These are phyloP conservation scores for Gymnarchus niloticus DNA, from an alignment of 2,113 vertebrate species.

Conservation along the genomic window DNA sequence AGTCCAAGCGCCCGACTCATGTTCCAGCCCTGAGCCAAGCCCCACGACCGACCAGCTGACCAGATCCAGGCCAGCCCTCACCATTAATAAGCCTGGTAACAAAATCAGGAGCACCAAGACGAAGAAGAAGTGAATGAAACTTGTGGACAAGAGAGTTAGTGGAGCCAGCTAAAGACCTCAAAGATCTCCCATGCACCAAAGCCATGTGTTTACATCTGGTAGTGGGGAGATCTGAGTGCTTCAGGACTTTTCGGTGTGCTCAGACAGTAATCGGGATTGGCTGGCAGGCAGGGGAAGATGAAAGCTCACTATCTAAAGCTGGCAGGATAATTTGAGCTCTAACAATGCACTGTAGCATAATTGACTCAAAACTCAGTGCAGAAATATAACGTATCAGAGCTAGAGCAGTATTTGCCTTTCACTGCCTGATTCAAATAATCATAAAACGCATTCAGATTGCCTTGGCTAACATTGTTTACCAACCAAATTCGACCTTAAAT, in stretches of 20 bases:
- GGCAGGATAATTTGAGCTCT: not conserved
- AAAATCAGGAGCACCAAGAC: constrained; percentile 47
- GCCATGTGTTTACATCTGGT: not conserved
- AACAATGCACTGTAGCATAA: not conserved
- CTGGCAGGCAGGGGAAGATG: constrained; percentile 14
- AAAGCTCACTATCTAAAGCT: not conserved
- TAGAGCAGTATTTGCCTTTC: not conserved
- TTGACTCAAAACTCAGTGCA: not conserved
- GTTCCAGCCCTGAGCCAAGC: constrained; percentile 50
- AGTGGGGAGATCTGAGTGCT: not conserved
- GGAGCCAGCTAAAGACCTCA: constrained; percentile 26
- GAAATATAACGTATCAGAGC: not conserved
- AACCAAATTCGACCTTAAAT: not conserved
- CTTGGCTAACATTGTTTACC: not conserved
- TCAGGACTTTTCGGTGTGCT: not conserved
- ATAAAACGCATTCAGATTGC: not conserved
- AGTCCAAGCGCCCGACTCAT: constrained; percentile 44
- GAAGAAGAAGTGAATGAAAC: constrained; percentile 56
- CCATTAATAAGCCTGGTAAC: constrained; percentile 27
- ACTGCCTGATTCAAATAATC: not conserved
- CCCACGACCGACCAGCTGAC: constrained; percentile 52
- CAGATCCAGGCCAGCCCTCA: constrained; percentile 57
- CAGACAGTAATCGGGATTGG: not conserved
- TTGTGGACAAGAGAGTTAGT: constrained; percentile 28
- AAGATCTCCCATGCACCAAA: not conserved